phyloP scores from a whole-genome alignment of 2,888 invertebrate species.

The Chaitophorus viminalis region DNA sequence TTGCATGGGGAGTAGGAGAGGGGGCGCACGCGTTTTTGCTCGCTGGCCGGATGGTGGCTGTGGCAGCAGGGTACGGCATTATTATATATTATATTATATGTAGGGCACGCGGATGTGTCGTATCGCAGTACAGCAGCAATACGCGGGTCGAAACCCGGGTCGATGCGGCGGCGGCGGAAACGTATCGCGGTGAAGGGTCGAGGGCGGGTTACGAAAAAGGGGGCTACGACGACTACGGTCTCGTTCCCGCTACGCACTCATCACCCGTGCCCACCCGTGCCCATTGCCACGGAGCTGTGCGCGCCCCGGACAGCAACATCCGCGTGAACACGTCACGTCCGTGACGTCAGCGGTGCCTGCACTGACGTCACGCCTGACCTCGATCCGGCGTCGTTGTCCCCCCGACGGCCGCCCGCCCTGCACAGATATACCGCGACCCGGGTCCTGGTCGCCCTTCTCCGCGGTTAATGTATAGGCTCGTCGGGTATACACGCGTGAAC shows the following conservation, averaged over 20 bases:
- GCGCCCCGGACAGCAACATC: slow-evolving; percentile 32
- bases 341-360: slow-evolving; percentile 51
- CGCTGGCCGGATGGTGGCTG: background rate
- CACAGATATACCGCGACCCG: background rate
- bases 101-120: slow-evolving; percentile 42
- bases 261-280: background rate
- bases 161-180: background rate
- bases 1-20: background rate
- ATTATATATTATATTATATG: slow-evolving; percentile 17
- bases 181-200: background rate
- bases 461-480: slow-evolving; percentile 1
- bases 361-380: slow-evolving; percentile 58
- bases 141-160: slow-evolving; percentile 45
- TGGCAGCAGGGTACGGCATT: background rate
- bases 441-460: background rate
- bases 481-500: background rate
- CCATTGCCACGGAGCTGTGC: background rate
- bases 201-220: no score
- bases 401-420: background rate
- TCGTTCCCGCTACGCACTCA: no score
- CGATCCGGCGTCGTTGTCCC: background rate
- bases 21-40: background rate
- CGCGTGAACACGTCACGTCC: slow-evolving; percentile 55
- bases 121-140: background rate
- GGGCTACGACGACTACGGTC: background rate